These are phyloP conservation scores for Anthonomus grandis DNA, from an alignment of 1,140 invertebrate species.

Conservation along the genomic window DNA sequence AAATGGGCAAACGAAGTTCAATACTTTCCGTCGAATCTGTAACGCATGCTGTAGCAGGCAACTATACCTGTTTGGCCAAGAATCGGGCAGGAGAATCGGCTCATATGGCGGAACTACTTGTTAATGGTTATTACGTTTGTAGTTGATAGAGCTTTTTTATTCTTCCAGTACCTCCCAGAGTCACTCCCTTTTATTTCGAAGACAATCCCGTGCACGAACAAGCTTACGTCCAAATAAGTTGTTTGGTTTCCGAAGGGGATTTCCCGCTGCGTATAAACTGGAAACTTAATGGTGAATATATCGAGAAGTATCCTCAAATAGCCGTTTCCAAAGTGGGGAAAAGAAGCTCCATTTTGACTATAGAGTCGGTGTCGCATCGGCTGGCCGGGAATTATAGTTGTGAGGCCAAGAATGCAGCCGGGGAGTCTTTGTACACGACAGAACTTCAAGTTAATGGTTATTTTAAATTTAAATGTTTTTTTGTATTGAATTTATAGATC, in stretches of 20 bases:
- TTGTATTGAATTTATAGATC: background rate
- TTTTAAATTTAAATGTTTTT: conserved; percentile 1
- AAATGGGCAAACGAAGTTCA: conserved; percentile 66
- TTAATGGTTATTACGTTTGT: conserved; percentile 40
- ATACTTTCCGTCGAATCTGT: conserved; percentile 74
- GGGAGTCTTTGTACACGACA: conserved; percentile 65
- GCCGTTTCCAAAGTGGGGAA: conserved; percentile 49
- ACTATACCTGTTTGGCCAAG: conserved; percentile 67
- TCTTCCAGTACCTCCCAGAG: conserved; percentile 59
- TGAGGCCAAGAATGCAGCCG: conserved; percentile 73
- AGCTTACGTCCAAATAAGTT: conserved; percentile 69
- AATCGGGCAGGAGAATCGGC: conserved; percentile 65
- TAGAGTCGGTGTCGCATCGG: conserved; percentile 69
- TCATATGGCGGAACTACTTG: conserved; percentile 64
- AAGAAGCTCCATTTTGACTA: conserved; percentile 55
- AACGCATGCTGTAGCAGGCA: conserved; percentile 70
- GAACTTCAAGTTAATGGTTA: conserved; percentile 64
- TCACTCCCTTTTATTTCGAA: conserved; percentile 66
- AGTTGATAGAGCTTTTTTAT: conserved; percentile 11
- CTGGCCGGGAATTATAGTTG: conserved; percentile 78
- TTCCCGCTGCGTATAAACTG: conserved; percentile 65
- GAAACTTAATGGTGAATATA: conserved; percentile 57
- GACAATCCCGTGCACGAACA: conserved; percentile 66
- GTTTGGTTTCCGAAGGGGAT: conserved; percentile 69
- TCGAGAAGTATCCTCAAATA: conserved; percentile 51